Percentiles rank a stretch among this genome's conserved stretches.
These are phyloP conservation scores for Platyura marginata DNA, from an alignment of 1,140 invertebrate species.

Conservation along the genomic window DNA sequence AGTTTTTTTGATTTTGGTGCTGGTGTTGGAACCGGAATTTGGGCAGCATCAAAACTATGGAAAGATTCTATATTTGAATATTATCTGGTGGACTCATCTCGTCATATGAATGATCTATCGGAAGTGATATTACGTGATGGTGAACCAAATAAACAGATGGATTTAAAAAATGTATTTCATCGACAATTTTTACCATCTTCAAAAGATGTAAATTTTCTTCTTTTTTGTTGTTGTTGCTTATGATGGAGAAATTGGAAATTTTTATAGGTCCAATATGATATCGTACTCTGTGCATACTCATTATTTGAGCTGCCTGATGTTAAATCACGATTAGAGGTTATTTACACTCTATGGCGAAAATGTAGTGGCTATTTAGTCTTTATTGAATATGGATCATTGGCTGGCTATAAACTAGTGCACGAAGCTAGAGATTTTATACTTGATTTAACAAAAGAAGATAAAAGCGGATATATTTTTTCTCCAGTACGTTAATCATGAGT, in stretches of 20 bases:
- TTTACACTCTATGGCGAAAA: constrained; percentile 72
- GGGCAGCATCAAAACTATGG: constrained; percentile 62
- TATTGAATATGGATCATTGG: constrained; percentile 64
- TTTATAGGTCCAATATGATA: constrained; percentile 49
- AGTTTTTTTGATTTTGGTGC: constrained; percentile 82
- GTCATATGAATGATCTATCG: constrained; percentile 62
- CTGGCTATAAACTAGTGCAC: constrained; percentile 57
- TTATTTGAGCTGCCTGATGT: constrained; percentile 58
- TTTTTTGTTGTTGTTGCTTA: not conserved
- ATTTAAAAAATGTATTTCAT: constrained; percentile 44
- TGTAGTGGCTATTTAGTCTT: constrained; percentile 65
- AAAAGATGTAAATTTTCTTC: constrained; percentile 15
- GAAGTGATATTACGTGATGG: constrained; percentile 46
- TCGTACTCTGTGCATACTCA: constrained; percentile 64
- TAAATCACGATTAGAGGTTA: constrained; percentile 41
- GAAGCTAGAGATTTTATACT: constrained; percentile 59
- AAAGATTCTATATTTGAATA: constrained; percentile 51
- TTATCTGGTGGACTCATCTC: constrained; percentile 61
- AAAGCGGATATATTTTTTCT: constrained; percentile 44
- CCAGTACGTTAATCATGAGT: constrained; percentile 57
- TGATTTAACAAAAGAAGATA: constrained; percentile 21
- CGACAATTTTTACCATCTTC: constrained; percentile 61
- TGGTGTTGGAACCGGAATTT: constrained; percentile 64
- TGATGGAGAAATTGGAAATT: not conserved
- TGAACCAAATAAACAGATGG: constrained; percentile 32